Base-by-base conservation (phyloP, 2,888 invertebrate genomes). In the Pardosa pseudoannulata region DNA sequence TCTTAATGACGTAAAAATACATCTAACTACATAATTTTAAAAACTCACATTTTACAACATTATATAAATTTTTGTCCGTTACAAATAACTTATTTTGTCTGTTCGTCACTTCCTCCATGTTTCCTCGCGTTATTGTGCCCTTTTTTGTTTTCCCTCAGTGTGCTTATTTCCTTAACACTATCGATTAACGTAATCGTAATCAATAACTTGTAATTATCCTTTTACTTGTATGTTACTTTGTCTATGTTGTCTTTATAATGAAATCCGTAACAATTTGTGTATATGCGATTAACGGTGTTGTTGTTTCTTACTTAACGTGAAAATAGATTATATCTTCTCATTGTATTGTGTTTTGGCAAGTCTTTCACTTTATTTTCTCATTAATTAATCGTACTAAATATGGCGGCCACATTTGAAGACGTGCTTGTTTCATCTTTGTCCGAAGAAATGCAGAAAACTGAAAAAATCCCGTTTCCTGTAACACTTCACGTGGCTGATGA, bases 371-470 rank as follows among this genome's bases (percentile, higher is more conserved):
- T n/a, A 68, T 27, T 65, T 64, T 72, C 39, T 41, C 36, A 65
- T 76, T 86, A 75, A 76, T 87, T 76, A 87, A 71, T 72, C 29
- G 56, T 32, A 67, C 28, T 80, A 82, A 87, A 74, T 64, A 88
- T 88, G 88, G 88, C 88, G 76, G 83, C 83, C 72, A 80, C 73
- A 39, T 88, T 88, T 76, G 88, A 88, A 88, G 88, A 79, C 73
- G 83, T 88, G 64, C 56, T 80, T 62, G 88, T 88, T 72, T 85
- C 80, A 73, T 79, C 79, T 32, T 85, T 88, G 76, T 76, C 76
- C 19, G 88, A 88, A 83, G 79, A 85, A 23, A 46, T 79, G 71
- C 70, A 83, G 36, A 83, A 79, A 56, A 80, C 72, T 32, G 68
- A 85, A 71, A 88, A 88, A 72, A 79, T 83, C 27, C 72, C 83